Evolutionary conservation across 2,888 invertebrate species (phyloP).

Genomic region (Lithophane semibrunnea): DNA sequence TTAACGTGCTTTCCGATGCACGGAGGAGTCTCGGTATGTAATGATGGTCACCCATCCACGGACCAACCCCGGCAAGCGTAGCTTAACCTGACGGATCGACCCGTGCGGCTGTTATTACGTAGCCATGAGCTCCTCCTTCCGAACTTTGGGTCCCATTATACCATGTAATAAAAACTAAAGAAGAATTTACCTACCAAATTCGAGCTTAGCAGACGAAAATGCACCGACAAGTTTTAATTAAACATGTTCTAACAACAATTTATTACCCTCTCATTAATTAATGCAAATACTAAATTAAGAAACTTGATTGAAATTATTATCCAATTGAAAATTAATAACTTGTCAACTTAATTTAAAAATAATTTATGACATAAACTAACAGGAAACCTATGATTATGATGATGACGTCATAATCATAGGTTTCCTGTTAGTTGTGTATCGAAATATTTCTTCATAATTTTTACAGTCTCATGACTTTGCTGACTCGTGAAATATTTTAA

Average conservation of each 20-base stretch:
- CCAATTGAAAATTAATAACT: slow-evolving; percentile 37
- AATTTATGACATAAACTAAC: slow-evolving; percentile 31
- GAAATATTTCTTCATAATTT: too few species aligned
- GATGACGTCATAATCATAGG: neutral
- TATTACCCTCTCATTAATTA: slow-evolving; percentile 38
- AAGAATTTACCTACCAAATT: neutral
- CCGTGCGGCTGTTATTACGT: too few species aligned
- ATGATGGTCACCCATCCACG: too few species aligned
- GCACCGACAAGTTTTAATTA: neutral
- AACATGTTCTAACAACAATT: slow-evolving; percentile 25
- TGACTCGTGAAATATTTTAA: slow-evolving; percentile 6
- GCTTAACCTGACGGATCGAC: too few species aligned
- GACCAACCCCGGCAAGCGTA: too few species aligned
- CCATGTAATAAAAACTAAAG: too few species aligned
- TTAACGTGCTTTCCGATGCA: too few species aligned
- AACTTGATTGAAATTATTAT: slow-evolving; percentile 50
- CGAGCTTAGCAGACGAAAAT: neutral
- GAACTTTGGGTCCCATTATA: too few species aligned
- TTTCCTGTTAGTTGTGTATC: too few species aligned
- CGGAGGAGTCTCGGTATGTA: too few species aligned
- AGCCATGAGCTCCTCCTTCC: too few species aligned
- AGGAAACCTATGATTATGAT: slow-evolving; percentile 24
- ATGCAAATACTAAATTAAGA: slow-evolving; percentile 44
- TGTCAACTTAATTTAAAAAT: slow-evolving; percentile 26
- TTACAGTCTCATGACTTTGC: too few species aligned